Conservation (phyloP, 2,888 invertebrate species). For the Synanthedon tipuliformis region DNA sequence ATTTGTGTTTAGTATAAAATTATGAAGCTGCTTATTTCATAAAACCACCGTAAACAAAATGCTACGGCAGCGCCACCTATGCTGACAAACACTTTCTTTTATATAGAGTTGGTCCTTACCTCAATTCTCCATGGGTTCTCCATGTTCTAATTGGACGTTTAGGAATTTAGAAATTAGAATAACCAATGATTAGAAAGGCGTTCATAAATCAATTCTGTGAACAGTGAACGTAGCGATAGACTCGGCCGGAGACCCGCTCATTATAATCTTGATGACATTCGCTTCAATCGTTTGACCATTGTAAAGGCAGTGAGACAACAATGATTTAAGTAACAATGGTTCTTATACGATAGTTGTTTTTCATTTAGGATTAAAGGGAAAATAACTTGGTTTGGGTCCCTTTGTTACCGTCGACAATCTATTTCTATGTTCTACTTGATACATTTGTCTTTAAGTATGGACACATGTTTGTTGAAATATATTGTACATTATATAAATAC, state of each 20-base stretch:
- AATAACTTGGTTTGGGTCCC: constrained; percentile 14
- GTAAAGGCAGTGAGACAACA: constrained; percentile 53
- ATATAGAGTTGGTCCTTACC: no score
- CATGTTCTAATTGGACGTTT: background rate
- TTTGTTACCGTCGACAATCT: constrained; percentile 24
- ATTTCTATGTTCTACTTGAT: constrained; percentile 1
- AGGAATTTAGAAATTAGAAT: constrained; percentile 4
- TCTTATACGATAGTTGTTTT: constrained; percentile 3
- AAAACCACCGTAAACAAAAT: no score
- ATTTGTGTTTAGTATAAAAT: no score
- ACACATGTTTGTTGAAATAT: constrained; percentile 7
- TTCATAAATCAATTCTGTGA: constrained; percentile 27
- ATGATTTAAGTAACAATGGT: constrained; percentile 20
- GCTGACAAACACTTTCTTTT: no score
- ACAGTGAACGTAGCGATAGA: constrained; percentile 35
- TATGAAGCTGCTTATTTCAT: no score
- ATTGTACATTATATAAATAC: constrained; percentile 21
- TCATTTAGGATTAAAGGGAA: constrained; percentile 1
- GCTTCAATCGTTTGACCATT: constrained; percentile 47
- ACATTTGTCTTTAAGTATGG: constrained; percentile 21
- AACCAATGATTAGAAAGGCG: constrained; percentile 60
- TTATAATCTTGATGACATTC: constrained; percentile 55
- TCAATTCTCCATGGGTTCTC: no score
- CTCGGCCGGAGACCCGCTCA: constrained; percentile 56
- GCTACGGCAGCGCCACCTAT: no score